These are phyloP conservation scores for Linnaemya tessellans DNA, from an alignment of 2,888 invertebrate genomes.

Conservation along the genomic window DNA sequence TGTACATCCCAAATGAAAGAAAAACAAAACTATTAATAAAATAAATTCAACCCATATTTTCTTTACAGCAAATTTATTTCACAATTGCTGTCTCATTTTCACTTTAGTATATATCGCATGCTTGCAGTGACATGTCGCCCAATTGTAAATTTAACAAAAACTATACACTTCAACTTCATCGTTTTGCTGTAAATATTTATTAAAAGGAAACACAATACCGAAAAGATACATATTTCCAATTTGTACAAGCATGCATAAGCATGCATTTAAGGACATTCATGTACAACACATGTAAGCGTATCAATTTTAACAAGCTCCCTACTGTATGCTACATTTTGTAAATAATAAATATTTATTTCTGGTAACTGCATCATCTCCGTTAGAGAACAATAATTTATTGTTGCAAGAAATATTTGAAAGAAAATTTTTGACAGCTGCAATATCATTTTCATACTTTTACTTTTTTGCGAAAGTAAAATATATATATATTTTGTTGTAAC, in stretches of 20 bases:
- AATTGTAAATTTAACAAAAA: constrained; percentile 27
- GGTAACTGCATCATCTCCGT: neutral
- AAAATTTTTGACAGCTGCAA: constrained; percentile 25
- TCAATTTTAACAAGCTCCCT: constrained; percentile 30
- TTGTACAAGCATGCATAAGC: constrained; percentile 10
- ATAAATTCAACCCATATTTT: neutral
- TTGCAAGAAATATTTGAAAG: neutral
- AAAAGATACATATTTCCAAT: neutral
- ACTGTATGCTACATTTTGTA: constrained; percentile 19
- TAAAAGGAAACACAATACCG: neutral
- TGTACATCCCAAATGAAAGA: too few species aligned
- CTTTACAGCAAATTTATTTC: too few species aligned
- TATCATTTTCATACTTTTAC: neutral
- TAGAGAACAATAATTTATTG: constrained; percentile 34
- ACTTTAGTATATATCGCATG: constrained; percentile 10
- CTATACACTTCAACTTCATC: neutral
- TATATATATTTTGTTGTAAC: neutral
- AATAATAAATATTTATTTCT: constrained; percentile 20
- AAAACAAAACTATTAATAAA: too few species aligned
- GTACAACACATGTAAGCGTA: neutral
- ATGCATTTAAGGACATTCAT: neutral
- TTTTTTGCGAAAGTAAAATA: constrained; percentile 3
- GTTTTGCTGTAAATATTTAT: neutral
- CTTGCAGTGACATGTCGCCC: neutral
- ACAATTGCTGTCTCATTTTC: neutral